Base-by-base conservation (phyloP, 2,888 invertebrate genomes). In the Drosophila ustulata region DNA sequence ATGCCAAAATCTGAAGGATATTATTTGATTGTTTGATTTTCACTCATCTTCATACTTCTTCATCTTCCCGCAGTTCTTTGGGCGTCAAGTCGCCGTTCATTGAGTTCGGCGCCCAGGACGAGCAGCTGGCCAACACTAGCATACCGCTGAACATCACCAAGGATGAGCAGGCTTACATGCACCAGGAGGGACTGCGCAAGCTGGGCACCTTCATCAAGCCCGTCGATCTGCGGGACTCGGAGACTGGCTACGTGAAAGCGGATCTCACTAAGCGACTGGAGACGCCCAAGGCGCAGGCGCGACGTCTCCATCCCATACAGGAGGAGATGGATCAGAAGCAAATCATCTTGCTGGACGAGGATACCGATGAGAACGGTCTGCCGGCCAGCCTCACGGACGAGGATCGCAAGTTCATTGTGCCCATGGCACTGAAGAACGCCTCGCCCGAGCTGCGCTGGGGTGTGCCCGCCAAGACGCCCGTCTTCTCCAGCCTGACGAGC, bases 311-410 rank as follows among this genome's bases (percentile, higher is more conserved):
- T 87, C 92, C 92, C 3, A 92, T 92, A 56, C 90, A 91, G 49
- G 92, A 92, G 66, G 92, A 92, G 75, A 92, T 92, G 92, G 91
- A 92, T 75, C 90, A 91, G 62, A 92, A 92, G 50, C 92, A 91
- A 71, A 92, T 92, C 11, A 91, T 92, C 43, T 74, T 92, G 32
- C 87, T 92, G 5, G 92, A 92, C 49, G 92, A 92, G 50, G 92
- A 92, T 59, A 91, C 91, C 23, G 92, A 92, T 67, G 91, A 91
- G 51, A 91, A 92, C 57, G 92, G 92, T 43, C 67, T 91, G 25
- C 91, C 91, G 0, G 91, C 92, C 41, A 91, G 91, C 71, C 71
- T 91, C 28, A 91, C 91, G 8, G 91, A 92, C 18, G 92, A 92
- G 71, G 92, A 92, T 75, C 90, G 92, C 13, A 92, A 92, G 71